Conservation (phyloP, 2,113 vertebrate genomes). For the Dicentrarchus labrax region DNA sequence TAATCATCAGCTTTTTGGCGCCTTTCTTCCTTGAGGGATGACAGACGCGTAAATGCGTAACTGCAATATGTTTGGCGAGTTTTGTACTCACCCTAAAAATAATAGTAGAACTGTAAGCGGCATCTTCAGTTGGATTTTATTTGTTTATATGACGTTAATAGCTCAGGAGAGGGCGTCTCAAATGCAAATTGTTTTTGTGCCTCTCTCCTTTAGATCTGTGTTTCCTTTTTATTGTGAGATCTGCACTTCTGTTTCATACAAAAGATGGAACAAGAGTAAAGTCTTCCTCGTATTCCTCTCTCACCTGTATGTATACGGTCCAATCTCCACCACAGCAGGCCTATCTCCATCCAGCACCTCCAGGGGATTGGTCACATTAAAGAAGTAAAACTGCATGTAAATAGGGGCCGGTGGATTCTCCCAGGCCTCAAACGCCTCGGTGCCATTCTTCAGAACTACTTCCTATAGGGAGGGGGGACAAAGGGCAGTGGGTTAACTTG, state of each 20-base stretch:
- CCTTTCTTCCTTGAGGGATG: not conserved
- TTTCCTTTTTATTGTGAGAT: not conserved
- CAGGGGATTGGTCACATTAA: slow-evolving; percentile 92
- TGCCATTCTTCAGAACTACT: slow-evolving; percentile 90
- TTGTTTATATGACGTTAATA: not conserved
- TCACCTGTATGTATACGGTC: slow-evolving; percentile 97
- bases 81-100: not conserved
- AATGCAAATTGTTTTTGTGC: not conserved
- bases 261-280: not conserved
- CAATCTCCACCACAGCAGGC: slow-evolving; percentile 90
- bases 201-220: not conserved
- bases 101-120: no score
- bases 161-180: not conserved
- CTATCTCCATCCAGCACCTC: slow-evolving; percentile 90
- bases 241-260: not conserved
- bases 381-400: slow-evolving; percentile 98
- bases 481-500: slow-evolving; percentile 44
- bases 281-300: not conserved
- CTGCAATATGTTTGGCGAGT: not conserved
- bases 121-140: not conserved
- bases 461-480: slow-evolving; percentile 79
- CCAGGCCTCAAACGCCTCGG: slow-evolving; percentile 90
- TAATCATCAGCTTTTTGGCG: not conserved
- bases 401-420: slow-evolving; percentile 90
- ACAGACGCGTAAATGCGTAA: not conserved